phyloP scores from a whole-genome alignment of 2,888 invertebrate genomes.

The Parnassius smintheus region DNA sequence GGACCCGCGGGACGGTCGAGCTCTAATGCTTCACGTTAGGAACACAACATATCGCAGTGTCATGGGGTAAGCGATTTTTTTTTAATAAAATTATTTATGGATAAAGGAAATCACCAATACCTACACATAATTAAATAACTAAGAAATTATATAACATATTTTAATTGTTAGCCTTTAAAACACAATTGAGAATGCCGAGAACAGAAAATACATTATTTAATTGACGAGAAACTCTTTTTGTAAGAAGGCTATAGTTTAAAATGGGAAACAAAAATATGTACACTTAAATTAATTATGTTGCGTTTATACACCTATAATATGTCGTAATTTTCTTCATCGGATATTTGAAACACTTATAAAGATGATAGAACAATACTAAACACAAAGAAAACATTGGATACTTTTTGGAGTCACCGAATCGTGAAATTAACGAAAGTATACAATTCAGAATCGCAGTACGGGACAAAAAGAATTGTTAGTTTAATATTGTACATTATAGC shows the following conservation, averaged over 20 bases:
- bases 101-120: too few species aligned
- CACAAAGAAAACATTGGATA: conserved; percentile 1
- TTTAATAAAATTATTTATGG: not conserved
- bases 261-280: too few species aligned
- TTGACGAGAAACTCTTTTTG: too few species aligned
- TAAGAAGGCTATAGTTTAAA: too few species aligned
- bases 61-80: conserved; percentile 85
- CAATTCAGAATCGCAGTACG: conserved; percentile 4
- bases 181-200: too few species aligned
- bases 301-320: too few species aligned
- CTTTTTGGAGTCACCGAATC: not conserved
- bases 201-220: too few species aligned
- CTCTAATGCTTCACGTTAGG: conserved; percentile 88
- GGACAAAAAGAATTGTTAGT: conserved; percentile 17
- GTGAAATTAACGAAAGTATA: conserved; percentile 13
- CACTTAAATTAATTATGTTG: too few species aligned
- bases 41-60: conserved; percentile 90
- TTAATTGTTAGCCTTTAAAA: too few species aligned
- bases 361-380: not conserved
- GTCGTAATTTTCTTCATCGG: too few species aligned
- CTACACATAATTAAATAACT: too few species aligned
- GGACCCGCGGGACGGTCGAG: conserved; percentile 89
- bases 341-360: not conserved
- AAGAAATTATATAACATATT: too few species aligned
- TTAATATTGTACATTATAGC: conserved; percentile 23